Percentiles rank a stretch among this genome's conserved stretches.
Conservation (phyloP, 1,140 invertebrate genomes). For the Hypothenemus hampei region DNA sequence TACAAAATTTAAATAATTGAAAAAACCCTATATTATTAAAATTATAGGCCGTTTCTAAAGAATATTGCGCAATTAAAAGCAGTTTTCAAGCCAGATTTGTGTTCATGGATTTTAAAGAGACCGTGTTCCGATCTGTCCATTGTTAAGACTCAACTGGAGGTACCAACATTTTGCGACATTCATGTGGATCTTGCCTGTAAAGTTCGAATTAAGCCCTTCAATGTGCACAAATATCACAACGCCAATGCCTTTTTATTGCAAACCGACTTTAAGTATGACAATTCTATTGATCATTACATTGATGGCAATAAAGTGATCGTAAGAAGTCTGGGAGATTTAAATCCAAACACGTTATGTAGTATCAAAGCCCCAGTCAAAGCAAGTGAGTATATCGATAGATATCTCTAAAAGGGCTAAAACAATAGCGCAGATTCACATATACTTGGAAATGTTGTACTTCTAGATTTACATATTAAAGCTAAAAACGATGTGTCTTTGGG, state of each 20-base stretch:
- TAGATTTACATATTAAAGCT: conserved; percentile 33
- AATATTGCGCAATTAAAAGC: background rate
- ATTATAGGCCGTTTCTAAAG: conserved; percentile 5
- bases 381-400: conserved; percentile 31
- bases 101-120: background rate
- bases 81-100: background rate
- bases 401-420: too few species aligned
- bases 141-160: conserved; percentile 25
- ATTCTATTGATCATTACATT: conserved; percentile 22
- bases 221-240: conserved; percentile 30
- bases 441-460: too few species aligned
- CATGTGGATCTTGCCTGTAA: conserved; percentile 28
- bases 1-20: background rate
- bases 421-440: too few species aligned
- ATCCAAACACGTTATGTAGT: conserved; percentile 19
- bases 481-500: conserved; percentile 28
- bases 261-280: conserved; percentile 24
- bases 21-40: background rate
- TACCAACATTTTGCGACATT: conserved; percentile 31
- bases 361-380: conserved; percentile 36
- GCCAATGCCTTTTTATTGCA: conserved; percentile 21
- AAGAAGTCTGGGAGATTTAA: conserved; percentile 3
- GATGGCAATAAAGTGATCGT: conserved; percentile 25
- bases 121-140: conserved; percentile 23
- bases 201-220: conserved; percentile 28